Conservation (phyloP, 2,888 invertebrate genomes). For the Acanthosepion pharaonis region DNA sequence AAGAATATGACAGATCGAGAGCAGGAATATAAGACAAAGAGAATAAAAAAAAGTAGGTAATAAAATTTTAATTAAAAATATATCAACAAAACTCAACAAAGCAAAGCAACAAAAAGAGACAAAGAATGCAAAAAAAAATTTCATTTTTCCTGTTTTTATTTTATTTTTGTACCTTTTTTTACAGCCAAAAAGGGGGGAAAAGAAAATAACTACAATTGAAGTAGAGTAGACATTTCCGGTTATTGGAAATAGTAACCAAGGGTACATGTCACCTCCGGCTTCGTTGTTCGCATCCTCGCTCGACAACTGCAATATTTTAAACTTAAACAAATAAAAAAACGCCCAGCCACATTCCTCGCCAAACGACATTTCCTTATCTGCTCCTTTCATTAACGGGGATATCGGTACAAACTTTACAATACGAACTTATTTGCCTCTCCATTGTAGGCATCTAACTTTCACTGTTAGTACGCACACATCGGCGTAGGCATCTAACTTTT, state of each 20-base stretch:
- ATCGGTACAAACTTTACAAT: not conserved
- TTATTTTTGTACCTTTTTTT: too few relatives aligned
- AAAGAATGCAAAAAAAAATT: not conserved
- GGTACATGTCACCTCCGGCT: not conserved
- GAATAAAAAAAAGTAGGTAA: too few relatives aligned
- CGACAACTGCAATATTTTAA: not conserved
- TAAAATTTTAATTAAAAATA: too few relatives aligned
- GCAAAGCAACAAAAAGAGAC: not conserved
- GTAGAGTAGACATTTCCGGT: not conserved
- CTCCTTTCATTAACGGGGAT: not conserved
- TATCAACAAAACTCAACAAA: not conserved
- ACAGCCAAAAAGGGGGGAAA: not conserved
- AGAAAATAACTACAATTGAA: not conserved
- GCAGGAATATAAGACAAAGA: too few relatives aligned
- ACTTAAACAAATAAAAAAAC: constrained; percentile 18
- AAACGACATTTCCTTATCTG: not conserved
- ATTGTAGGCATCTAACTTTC: not conserved
- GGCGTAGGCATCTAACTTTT: not conserved
- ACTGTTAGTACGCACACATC: not conserved
- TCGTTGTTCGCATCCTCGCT: not conserved
- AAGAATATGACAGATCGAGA: too few relatives aligned
- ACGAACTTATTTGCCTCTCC: too few relatives aligned
- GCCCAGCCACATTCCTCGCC: not conserved
- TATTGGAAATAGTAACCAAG: not conserved
- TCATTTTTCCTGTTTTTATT: not conserved